Base-by-base conservation (phyloP, 2,113 vertebrate species). In the Bungarus multicinctus region DNA sequence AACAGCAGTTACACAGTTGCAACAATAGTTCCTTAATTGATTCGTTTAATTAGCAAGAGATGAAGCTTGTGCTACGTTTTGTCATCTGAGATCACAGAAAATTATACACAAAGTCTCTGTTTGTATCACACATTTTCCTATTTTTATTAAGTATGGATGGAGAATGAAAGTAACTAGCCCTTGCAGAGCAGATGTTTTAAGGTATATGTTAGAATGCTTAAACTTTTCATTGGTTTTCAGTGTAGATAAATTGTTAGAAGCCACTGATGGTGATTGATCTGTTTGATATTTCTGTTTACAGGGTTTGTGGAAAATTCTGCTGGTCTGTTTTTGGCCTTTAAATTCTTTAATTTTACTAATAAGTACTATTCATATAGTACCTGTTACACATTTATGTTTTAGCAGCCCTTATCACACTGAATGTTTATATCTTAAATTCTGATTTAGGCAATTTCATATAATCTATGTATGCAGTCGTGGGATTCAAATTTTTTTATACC, bases 1-100 rank as follows among this genome's bases (percentile, higher is more conserved):
- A 99, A 99, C 98, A 99, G 99, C 98, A 99, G 98, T 99, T 98
- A 98, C 98, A 98, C 98, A 97, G 98, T 98, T 98, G 98, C 98
- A 97, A 98, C 98, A 98, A 98, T 98, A 98, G 98, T 98, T 97
- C 98, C 98, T 99, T 99, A 99, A 99, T 99, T 99, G 99, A 99
- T 99, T 99, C 98, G 98, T 99, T 99, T 99, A 99, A 99, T 99
- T 99, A 99, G 98, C 98, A 98, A 97, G 98, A 99, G 98, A 99
- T 98, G 98, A 98, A 98, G 98, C 98, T 98, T 97, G 96, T 94
- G 96, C 97, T 97, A 97, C 97, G 95, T 98, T 98, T 98, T 99
- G 98, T 98, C 98, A 98, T 98, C 97, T 97, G 96, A 97, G 98
- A 98, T 97, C 97, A 95, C 93, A 97, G 97, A 97, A 98, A 98